Evolutionary conservation across 2,113 vertebrate species (phyloP).

Genomic region (Vireo altiloquus): DNA sequence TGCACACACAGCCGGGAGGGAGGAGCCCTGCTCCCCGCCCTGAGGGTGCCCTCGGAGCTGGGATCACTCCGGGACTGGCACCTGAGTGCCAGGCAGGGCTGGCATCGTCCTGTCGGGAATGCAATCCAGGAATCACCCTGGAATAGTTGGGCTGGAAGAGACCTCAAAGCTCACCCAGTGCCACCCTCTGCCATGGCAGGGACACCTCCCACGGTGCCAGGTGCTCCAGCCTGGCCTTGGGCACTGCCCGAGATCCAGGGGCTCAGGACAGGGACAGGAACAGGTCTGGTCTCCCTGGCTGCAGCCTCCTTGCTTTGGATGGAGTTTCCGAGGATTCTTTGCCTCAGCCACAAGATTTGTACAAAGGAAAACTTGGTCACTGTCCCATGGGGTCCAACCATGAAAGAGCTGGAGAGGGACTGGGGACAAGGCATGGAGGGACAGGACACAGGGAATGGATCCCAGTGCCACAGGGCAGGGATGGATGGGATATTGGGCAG

Average conservation of each 20-base stretch:
- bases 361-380: neutral
- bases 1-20: neutral
- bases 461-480: neutral
- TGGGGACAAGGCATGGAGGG: neutral
- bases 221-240: neutral
- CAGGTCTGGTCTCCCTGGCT: neutral
- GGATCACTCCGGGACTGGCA: neutral
- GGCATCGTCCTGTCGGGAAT: accelerated
- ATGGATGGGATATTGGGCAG: accelerated
- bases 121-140: accelerated
- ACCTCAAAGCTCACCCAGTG: accelerated
- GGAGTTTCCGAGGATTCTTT: neutral
- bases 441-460: neutral
- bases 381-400: neutral
- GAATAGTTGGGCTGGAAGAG: neutral
- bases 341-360: neutral
- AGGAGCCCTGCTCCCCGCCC: neutral
- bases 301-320: neutral
- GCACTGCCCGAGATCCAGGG: neutral
- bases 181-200: neutral
- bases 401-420: neutral
- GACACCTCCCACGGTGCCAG: neutral
- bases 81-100: neutral
- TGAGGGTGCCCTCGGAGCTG: accelerated
- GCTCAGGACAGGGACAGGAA: neutral